Conservation (phyloP, 2,113 vertebrate species). For the Spea multiplicata region DNA sequence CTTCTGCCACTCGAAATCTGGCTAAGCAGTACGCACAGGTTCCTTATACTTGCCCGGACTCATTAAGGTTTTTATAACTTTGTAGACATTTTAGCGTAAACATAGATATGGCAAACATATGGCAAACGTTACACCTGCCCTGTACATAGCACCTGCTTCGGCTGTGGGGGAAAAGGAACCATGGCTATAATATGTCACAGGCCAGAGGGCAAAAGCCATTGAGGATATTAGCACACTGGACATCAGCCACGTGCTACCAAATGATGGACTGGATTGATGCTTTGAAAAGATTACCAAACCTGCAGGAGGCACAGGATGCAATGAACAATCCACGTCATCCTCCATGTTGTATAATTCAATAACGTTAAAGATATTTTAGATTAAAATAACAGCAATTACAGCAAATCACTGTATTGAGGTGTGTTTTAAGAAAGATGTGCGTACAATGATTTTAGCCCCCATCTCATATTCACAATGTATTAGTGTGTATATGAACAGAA, state of each 20-base stretch:
- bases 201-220: slow-evolving; percentile 58
- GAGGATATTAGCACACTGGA: slow-evolving; percentile 62
- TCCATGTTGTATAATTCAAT: too few relatives aligned
- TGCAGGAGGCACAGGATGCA: slow-evolving; percentile 52
- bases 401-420: too few relatives aligned
- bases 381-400: too few relatives aligned
- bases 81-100: slow-evolving; percentile 56
- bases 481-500: too few relatives aligned
- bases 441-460: too few relatives aligned
- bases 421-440: too few relatives aligned
- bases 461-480: too few relatives aligned
- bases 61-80: slow-evolving; percentile 65
- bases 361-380: too few relatives aligned
- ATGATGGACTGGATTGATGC: slow-evolving; percentile 47
- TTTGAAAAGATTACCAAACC: slow-evolving; percentile 58
- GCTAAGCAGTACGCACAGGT: background rate
- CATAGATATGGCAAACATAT: slow-evolving; percentile 81
- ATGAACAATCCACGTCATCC: slow-evolving; percentile 40
- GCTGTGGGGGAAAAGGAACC: slow-evolving; percentile 31
- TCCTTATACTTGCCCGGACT: slow-evolving; percentile 55
- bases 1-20: slow-evolving; percentile 3
- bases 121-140: slow-evolving; percentile 77
- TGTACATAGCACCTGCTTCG: slow-evolving; percentile 77
- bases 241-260: slow-evolving; percentile 58
- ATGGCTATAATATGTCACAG: slow-evolving; percentile 39